Percentiles rank a stretch among this genome's conserved stretches.
These are phyloP conservation scores for Branchipolynoe longqiensis DNA, from an alignment of 2,888 invertebrate genomes.

Conservation along the genomic window DNA sequence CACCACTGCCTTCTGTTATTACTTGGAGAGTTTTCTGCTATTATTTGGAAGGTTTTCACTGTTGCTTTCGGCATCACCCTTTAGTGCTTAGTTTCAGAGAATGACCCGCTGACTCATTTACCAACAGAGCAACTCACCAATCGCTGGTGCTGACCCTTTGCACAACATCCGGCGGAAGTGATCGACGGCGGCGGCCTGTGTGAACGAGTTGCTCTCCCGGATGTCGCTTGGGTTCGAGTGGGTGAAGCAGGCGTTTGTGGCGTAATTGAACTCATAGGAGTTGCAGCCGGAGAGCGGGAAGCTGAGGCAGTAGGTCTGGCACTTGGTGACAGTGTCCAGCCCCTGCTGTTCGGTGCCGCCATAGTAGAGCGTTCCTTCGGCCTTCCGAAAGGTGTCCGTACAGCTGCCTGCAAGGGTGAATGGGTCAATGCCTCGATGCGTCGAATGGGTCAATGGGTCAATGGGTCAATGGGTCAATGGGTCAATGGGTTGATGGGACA, in stretches of 20 bases:
- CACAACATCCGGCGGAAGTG: slow-evolving; percentile 10
- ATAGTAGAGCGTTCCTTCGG: slow-evolving; percentile 15
- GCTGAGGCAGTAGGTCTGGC: slow-evolving; percentile 12
- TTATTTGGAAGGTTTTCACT: neutral
- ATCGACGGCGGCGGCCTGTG: neutral
- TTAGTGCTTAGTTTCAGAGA: too few species aligned
- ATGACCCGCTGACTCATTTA: too few species aligned
- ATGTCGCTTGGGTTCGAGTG: neutral
- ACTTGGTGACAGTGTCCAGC: slow-evolving; percentile 30
- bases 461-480: too few species aligned
- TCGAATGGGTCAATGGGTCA: too few species aligned
- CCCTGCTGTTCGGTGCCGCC: neutral
- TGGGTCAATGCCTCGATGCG: too few species aligned
- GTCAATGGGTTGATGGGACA: too few species aligned
- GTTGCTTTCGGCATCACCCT: too few species aligned
- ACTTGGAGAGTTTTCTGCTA: neutral
- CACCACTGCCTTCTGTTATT: too few species aligned
- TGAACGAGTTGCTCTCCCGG: neutral
- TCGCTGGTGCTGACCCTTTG: neutral
- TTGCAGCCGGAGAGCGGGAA: neutral
- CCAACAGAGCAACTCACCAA: neutral
- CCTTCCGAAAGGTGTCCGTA: slow-evolving; percentile 9
- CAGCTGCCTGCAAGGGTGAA: slow-evolving; percentile 11
- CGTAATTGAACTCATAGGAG: slow-evolving; percentile 37
- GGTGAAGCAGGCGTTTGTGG: slow-evolving; percentile 20